phyloP scores from a whole-genome alignment of 2,113 vertebrate species.

The Miniopterus natalensis region DNA sequence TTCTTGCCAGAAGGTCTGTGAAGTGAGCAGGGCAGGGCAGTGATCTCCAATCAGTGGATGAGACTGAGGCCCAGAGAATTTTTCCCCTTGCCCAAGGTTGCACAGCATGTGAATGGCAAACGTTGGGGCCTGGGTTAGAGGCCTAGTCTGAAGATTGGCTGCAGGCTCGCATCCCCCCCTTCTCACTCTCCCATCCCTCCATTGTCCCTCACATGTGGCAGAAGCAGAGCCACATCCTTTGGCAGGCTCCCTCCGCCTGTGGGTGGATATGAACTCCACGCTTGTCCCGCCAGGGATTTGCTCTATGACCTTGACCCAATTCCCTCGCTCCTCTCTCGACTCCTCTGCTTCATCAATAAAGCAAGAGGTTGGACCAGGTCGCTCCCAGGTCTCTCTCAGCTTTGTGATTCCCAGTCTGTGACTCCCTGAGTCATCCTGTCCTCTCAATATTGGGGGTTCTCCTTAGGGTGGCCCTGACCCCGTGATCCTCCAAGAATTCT shows the following conservation, averaged over 20 bases:
- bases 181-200: neutral
- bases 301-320: neutral
- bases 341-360: neutral
- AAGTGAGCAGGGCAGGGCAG: neutral
- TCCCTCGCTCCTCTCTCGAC: neutral
- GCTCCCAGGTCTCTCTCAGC: neutral
- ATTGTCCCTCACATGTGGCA: neutral
- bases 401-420: conserved; percentile 18
- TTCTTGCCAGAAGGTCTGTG: neutral
- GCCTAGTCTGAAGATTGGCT: neutral
- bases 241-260: neutral
- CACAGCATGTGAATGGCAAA: neutral
- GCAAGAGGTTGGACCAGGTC: neutral
- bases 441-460: neutral
- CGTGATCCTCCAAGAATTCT: neutral
- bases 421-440: neutral
- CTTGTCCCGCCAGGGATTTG: neutral
- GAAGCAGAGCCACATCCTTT: neutral
- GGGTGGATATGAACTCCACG: fast-evolving
- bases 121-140: neutral
- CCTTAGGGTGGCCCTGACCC: neutral
- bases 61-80: neutral
- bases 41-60: neutral
- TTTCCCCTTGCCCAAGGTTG: neutral
- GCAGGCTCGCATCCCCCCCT: neutral